These are phyloP conservation scores for Aeoliscus strigatus DNA, from an alignment of 2,797 vertebrate species.

Conservation along the genomic window DNA sequence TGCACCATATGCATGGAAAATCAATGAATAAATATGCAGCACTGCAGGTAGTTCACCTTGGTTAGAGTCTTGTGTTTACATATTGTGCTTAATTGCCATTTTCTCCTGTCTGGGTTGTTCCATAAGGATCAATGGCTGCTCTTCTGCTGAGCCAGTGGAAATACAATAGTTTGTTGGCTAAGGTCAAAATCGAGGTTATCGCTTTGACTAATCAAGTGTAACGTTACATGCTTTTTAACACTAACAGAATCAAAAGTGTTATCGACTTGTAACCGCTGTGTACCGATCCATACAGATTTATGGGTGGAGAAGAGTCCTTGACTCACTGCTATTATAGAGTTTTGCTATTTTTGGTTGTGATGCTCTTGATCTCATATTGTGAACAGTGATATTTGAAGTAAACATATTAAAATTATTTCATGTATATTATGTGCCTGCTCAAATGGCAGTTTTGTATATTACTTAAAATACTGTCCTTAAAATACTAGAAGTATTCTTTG, in stretches of 20 bases:
- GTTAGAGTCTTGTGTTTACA: slow-evolving; percentile 39
- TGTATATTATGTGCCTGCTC: no score
- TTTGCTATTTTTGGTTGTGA: no score
- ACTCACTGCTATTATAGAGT: no score
- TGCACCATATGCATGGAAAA: slow-evolving; percentile 16
- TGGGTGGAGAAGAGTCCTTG: slow-evolving; percentile 6
- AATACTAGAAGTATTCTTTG: no score
- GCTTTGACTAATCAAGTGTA: slow-evolving; percentile 42
- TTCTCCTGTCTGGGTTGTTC: slow-evolving; percentile 43
- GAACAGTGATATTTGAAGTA: no score
- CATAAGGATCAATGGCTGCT: slow-evolving; percentile 48
- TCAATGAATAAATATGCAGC: slow-evolving; percentile 17
- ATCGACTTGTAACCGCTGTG: slow-evolving; percentile 5
- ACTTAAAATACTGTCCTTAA: no score
- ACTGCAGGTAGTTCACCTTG: slow-evolving; percentile 29
- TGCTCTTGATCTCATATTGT: no score
- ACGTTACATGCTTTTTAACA: slow-evolving; percentile 41
- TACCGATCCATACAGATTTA: background rate
- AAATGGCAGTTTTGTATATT: no score
- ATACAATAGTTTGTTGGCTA: slow-evolving; percentile 48
- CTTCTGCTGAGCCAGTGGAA: slow-evolving; percentile 60
- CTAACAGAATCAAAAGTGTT: slow-evolving; percentile 26
- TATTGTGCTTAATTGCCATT: slow-evolving; percentile 48
- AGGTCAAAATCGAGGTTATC: slow-evolving; percentile 52
- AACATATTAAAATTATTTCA: no score